Evolutionary conservation across 2,797 vertebrate species (phyloP), one percentile per base, ranked within the genome.

Genomic region (Hemitrygon akajei): DNA sequence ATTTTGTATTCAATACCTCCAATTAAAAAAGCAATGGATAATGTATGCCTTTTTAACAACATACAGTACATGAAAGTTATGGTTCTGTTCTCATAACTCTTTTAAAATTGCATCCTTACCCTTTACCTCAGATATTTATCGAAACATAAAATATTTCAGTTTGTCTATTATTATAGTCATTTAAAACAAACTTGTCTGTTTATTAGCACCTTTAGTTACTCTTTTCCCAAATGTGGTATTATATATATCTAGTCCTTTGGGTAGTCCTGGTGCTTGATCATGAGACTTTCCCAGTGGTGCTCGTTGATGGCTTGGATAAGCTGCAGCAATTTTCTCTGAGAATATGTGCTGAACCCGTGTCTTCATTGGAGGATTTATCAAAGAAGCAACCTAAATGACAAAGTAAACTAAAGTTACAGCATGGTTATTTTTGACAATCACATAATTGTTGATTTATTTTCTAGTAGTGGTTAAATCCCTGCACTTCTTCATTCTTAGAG

Each of bases 321-420:
- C 86, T 37, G 95, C 95, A 95, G 98, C 97, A 94, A 96, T 96
- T 94, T 96, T 95, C 34, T 98, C 96, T 93, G 96, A 95, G 14
- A 98, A 56, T 96, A 95, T 98, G 94, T 98, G 96, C 94, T 98
- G 97, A 95, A 97, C 98, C 58, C 94, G 22, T 1, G 97, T 97
- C 94, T 96, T 97, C 60, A 94, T 94, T 73, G 95, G 95, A 30
- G 97, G 97, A 95, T 97, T 98, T 94, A 98, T 63, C 95, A 98
- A 71, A 25, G 93, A 94, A 27, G 73, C 95, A 94, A 93, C 94
- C 98, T 98, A 95, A 95, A 96, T 60, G 91, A 94, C 93, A 11
- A 69, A 12, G 77, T n/a, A 40, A 76, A 75, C 93, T 14, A 63
- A 66, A 47, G 22, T 71, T 40, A 73, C 66, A 91, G 37, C 30